phyloP scores from a whole-genome alignment of 2,797 vertebrate genomes.

The Limnodromus scolopaceus region DNA sequence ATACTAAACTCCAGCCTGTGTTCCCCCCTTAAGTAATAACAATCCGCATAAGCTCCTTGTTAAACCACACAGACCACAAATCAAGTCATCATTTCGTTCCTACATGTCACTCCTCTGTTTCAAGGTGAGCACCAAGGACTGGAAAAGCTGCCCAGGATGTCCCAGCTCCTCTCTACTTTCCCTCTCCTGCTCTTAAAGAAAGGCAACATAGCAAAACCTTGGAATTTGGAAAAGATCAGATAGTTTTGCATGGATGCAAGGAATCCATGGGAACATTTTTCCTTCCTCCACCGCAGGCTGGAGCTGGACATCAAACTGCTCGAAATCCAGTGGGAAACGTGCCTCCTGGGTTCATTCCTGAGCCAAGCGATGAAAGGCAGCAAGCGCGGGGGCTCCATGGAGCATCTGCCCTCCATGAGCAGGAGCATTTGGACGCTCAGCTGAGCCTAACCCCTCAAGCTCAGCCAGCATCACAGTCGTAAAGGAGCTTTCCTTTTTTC shows the following conservation, averaged over 20 bases:
- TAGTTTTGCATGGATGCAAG: not conserved
- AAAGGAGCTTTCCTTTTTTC: not conserved
- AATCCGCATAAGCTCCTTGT: not conserved
- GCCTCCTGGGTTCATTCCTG: not conserved
- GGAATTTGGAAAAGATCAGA: not conserved
- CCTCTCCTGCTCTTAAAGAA: not conserved
- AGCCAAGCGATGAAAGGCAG: fast-evolving
- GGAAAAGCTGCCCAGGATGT: not conserved
- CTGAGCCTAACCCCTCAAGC: not conserved
- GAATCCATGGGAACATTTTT: not conserved
- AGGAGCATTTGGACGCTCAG: not conserved
- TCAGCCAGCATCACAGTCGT: not conserved
- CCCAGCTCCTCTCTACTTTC: not conserved
- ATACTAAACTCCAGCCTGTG: not conserved
- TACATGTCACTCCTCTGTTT: not conserved
- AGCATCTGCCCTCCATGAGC: not conserved
- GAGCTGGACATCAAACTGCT: not conserved
- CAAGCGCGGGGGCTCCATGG: fast-evolving
- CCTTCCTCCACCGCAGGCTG: not conserved
- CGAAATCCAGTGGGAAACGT: not conserved
- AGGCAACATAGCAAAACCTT: not conserved
- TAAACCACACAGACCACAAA: not conserved
- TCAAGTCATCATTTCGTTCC: not conserved
- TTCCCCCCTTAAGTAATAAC: not conserved
- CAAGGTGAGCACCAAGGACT: not conserved